These are phyloP conservation scores for Lanius collurio DNA, from an alignment of 2,113 vertebrate genomes.

Conservation along the genomic window DNA sequence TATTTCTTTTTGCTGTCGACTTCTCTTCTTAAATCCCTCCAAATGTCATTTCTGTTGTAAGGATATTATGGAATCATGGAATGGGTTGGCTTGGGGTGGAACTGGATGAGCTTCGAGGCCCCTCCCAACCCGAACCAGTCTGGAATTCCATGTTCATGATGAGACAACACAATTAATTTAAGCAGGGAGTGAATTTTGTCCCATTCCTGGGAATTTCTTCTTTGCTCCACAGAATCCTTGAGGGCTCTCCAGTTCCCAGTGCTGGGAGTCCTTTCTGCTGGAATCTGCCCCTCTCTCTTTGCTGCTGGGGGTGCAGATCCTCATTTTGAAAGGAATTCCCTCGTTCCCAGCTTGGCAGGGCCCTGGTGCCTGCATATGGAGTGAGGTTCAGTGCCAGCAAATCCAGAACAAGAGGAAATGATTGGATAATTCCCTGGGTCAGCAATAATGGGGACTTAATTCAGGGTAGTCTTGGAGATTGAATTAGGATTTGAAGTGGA, in stretches of 20 bases:
- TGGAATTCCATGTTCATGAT: accelerated
- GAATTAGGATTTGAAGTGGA: not conserved
- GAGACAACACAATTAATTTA: not conserved
- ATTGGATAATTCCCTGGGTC: not conserved
- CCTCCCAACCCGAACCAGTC: not conserved
- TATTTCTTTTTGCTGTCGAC: not conserved
- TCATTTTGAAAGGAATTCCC: accelerated
- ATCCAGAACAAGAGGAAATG: not conserved
- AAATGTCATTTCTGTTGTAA: accelerated
- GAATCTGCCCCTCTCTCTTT: not conserved
- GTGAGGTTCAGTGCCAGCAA: not conserved
- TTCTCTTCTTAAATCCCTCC: not conserved
- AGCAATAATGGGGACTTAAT: not conserved
- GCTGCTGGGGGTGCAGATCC: not conserved
- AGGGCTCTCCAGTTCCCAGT: not conserved
- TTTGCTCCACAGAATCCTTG: not conserved
- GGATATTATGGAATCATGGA: not conserved
- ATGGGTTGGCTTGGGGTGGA: not conserved
- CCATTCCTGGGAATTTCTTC: not conserved
- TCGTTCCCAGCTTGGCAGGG: not conserved
- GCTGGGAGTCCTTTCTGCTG: not conserved
- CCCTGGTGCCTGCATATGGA: accelerated
- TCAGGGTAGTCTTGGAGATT: not conserved
- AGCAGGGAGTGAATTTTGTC: not conserved
- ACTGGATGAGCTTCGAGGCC: not conserved